Evolutionary conservation across 2,113 vertebrate species (phyloP).

Genomic region (Sorex fumeus): DNA sequence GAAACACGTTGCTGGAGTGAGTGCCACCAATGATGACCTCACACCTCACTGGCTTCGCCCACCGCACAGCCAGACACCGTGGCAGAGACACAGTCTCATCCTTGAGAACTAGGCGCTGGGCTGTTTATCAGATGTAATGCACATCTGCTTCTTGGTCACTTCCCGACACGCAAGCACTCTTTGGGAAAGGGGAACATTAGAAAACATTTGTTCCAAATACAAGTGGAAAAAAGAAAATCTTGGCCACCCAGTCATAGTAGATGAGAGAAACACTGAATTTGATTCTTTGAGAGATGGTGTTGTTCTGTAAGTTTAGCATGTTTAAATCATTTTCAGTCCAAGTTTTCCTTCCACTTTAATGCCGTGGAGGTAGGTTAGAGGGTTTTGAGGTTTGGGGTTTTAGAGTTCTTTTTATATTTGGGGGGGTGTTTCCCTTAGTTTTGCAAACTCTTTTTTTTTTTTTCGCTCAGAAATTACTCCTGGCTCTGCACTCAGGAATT

Average conservation of each 20-base stretch:
- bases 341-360: slow-evolving; percentile 16
- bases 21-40: background rate
- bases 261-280: background rate
- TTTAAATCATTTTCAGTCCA: background rate
- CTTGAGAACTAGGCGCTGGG: background rate
- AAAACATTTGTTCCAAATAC: slow-evolving; percentile 9
- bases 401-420: no score
- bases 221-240: background rate
- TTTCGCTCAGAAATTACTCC: background rate
- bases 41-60: background rate
- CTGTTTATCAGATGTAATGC: slow-evolving; percentile 37
- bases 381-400: background rate
- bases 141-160: slow-evolving; percentile 40
- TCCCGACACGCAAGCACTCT: slow-evolving; percentile 29
- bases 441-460: slow-evolving; percentile 41
- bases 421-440: no score
- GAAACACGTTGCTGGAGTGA: background rate
- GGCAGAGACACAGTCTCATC: background rate
- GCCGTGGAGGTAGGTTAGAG: background rate
- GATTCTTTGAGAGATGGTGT: slow-evolving; percentile 21
- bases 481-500: no score
- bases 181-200: accelerated
- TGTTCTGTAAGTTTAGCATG: slow-evolving; percentile 45
- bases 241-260: background rate
- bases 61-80: background rate